Conservation (phyloP, 2,888 invertebrate species). For the Xestia c-nigrum region DNA sequence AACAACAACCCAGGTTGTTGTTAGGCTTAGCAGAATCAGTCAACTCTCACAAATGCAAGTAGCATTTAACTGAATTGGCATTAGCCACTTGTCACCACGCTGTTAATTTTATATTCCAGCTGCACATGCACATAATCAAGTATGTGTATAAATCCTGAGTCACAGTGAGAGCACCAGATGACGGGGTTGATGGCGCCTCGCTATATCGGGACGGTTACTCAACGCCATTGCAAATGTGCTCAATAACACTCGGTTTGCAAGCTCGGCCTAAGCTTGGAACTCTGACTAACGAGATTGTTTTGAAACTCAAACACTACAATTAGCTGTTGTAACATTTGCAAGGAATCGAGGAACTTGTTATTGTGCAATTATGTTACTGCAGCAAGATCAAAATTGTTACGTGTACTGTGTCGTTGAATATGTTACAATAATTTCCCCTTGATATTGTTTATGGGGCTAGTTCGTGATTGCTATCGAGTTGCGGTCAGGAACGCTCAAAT, state of each 20-base stretch:
- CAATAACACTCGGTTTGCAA: conserved; percentile 56
- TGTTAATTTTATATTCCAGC: conserved; percentile 59
- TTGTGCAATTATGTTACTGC: conserved; percentile 20
- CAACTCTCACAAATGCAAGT: conserved; percentile 25
- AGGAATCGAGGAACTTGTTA: conserved; percentile 17
- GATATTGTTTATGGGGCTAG: conserved; percentile 3
- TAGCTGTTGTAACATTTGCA: conserved; percentile 43
- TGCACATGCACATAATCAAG: conserved; percentile 71
- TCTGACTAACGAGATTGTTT: conserved; percentile 63
- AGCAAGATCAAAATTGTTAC: neutral
- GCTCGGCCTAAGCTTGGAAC: conserved; percentile 56
- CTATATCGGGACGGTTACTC: conserved; percentile 86
- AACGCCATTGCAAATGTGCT: conserved; percentile 66
- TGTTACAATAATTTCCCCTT: conserved; percentile 4
- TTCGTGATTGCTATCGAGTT: conserved; percentile 19
- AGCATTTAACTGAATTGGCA: conserved; percentile 10
- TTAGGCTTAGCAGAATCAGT: neutral
- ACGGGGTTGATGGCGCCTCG: conserved; percentile 71
- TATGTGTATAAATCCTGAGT: conserved; percentile 76
- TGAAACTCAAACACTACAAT: conserved; percentile 52
- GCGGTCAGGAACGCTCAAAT: neutral
- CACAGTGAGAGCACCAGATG: conserved; percentile 74
- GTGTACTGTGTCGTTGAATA: neutral
- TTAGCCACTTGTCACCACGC: conserved; percentile 32
- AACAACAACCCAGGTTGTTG: neutral